These are phyloP conservation scores for Ormyrus labotus DNA, from an alignment of 2,888 invertebrate species.

Conservation along the genomic window DNA sequence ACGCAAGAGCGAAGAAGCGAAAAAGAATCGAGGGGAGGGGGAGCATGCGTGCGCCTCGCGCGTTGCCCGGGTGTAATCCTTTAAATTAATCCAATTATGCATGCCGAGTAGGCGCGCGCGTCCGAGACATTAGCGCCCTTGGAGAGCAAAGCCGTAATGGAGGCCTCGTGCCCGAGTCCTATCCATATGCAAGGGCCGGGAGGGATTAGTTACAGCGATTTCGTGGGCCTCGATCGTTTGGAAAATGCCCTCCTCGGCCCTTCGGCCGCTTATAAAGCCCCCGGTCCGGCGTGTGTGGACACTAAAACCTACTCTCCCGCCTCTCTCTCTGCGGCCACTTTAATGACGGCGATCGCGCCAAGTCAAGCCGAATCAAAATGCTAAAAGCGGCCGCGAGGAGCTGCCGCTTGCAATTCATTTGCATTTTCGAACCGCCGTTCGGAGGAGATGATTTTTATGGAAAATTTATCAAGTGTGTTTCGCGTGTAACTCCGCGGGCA, in stretches of 20 bases:
- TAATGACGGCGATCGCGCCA: conserved; percentile 3
- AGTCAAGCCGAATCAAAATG: not conserved
- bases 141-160: conserved; percentile 66
- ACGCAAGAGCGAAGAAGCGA: too few species aligned
- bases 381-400: not conserved
- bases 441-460: too few species aligned
- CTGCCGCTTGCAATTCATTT: not conserved
- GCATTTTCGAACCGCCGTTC: not conserved
- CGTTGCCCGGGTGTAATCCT: conserved; percentile 58
- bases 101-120: conserved; percentile 61
- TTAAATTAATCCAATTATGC: conserved; percentile 73
- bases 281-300: conserved; percentile 36
- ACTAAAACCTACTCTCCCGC: conserved; percentile 18
- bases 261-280: conserved; percentile 24
- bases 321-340: not conserved
- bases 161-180: conserved; percentile 55
- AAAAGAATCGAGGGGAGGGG: not conserved
- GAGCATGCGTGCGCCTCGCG: too few species aligned
- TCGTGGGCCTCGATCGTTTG: conserved; percentile 57
- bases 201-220: conserved; percentile 66
- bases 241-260: conserved; percentile 58
- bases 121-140: conserved; percentile 64
- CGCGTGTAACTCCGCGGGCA: too few species aligned
- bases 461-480: too few species aligned
- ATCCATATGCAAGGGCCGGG: not conserved